Percentiles rank a stretch among this genome's conserved stretches.
These are phyloP conservation scores for Epizoanthus fatuus DNA, from an alignment of 92 coral and sea anemone species.

Conservation along the genomic window DNA sequence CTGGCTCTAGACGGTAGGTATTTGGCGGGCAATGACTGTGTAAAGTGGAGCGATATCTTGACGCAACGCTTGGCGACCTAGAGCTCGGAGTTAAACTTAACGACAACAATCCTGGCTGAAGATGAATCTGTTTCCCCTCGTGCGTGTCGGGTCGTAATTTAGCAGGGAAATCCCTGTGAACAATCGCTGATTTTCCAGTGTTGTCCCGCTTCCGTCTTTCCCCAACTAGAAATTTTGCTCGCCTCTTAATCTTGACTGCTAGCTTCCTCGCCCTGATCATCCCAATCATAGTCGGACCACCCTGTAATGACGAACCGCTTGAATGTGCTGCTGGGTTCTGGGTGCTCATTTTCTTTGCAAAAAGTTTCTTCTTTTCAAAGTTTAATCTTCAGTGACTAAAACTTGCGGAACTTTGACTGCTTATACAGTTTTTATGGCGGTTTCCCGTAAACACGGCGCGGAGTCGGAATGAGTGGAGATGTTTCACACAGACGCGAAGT, in stretches of 20 bases:
- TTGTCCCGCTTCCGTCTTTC: conserved; percentile 88
- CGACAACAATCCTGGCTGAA: conserved; percentile 40
- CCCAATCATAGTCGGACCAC: conserved; percentile 91
- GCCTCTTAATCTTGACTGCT: conserved; percentile 91
- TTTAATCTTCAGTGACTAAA: not conserved
- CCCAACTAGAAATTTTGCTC: conserved; percentile 96
- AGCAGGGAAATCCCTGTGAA: conserved; percentile 91
- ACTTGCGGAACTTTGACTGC: not conserved
- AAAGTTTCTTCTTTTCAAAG: no score
- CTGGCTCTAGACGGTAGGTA: conserved; percentile 78
- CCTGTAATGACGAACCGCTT: conserved; percentile 63
- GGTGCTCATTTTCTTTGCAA: conserved; percentile 48
- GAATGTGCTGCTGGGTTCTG: conserved; percentile 53
- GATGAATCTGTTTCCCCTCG: conserved; percentile 26
- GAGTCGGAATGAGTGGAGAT: not conserved
- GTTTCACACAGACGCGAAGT: conserved; percentile 27
- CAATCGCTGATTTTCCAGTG: conserved; percentile 80
- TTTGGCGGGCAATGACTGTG: conserved; percentile 61
- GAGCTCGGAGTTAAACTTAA: conserved; percentile 58
- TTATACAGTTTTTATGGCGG: not conserved
- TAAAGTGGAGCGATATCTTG: conserved; percentile 40
- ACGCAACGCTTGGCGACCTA: conserved; percentile 74
- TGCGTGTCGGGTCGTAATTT: conserved; percentile 56
- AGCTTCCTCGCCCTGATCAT: conserved; percentile 97
- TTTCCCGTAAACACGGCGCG: not conserved